Evolutionary conservation across 92 coral and sea anemone species (phyloP), one percentile per base, ranked within the genome.

Genomic region (Actinernus sp.): DNA sequence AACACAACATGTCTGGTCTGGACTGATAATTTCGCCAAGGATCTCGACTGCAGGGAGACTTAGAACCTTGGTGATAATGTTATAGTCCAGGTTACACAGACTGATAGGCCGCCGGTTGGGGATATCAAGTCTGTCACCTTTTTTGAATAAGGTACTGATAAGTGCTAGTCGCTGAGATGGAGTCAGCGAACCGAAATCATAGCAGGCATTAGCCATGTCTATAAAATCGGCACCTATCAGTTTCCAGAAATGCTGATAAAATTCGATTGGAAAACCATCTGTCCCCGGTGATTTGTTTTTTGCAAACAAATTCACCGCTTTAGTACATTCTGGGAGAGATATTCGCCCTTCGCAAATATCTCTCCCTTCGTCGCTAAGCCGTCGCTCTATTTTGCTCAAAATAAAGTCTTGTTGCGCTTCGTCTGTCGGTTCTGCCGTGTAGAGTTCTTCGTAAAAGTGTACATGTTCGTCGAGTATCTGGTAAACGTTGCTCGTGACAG

Each of bases 1-100:
- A 0, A 71, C 54, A 11, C 79, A 49, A 11, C 79, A 71, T 0
- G 67, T 59, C 13, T 71, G 70, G 12, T 71, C 61, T 0, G 10
- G 0, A 5, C 20, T 40, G 2, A 71, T 51, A 47, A 71, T 45
- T 1, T 30, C n/a, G 24, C 31, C 53, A 2, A 68, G 47, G 17
- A 68, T 55, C 16, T 68, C 31, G 3, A 54, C 31, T 22, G 55
- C 21, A 4, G 29, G 56, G 0, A 32, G 54, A 12, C 64, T 48
- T 18, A 56, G 31, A 19, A 29, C 55, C 49, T 20, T 49, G 27
- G 55, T 49, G 55, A 49, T 49, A 19, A 49, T 49, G 4, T 49
- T 49, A 5, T 49, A 49, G 26, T 49, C 55, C 7, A 36, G 7
- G 14, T 14, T 14, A 6, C 8, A 36, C 41, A 36, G 14, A 7